Evolutionary conservation across 2,113 vertebrate species (phyloP).

Genomic region (Larimichthys polyactis): DNA sequence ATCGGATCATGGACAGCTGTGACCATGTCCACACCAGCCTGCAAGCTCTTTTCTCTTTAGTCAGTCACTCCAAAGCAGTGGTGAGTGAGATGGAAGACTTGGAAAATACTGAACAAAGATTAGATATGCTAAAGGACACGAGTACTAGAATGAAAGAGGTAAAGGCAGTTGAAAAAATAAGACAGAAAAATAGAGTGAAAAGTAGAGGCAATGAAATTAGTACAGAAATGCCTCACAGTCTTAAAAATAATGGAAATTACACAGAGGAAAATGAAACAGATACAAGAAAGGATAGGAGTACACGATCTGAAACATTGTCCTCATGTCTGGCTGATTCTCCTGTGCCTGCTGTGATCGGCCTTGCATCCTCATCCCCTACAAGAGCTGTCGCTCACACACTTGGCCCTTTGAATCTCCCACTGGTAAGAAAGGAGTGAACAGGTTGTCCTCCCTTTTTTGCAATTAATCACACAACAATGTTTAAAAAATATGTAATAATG

Average conservation of each 20-base stretch:
- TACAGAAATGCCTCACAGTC: neutral
- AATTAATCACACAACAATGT: neutral
- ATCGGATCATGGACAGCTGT: conserved; percentile 81
- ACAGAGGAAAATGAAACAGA: neutral
- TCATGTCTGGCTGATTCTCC: conserved; percentile 71
- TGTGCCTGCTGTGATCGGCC: conserved; percentile 81
- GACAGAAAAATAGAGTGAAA: conserved; percentile 1
- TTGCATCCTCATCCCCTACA: conserved; percentile 83
- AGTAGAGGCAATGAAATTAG: neutral
- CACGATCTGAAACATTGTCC: conserved; percentile 1
- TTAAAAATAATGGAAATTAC: neutral
- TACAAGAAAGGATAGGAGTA: neutral
- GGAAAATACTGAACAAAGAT: neutral
- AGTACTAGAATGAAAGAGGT: neutral
- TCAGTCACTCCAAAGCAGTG: conserved; percentile 48
- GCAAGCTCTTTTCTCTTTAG: conserved; percentile 69
- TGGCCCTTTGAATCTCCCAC: conserved; percentile 78
- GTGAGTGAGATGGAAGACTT: neutral
- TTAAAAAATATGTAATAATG: neutral
- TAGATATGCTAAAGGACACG: neutral
- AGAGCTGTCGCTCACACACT: conserved; percentile 80
- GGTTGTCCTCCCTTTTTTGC: neutral
- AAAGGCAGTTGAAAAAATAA: neutral
- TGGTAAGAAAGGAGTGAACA: conserved; percentile 67
- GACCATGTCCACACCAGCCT: conserved; percentile 80